phyloP scores from a whole-genome alignment of 2,888 invertebrate species.

The Caenorhabditis drosophilae region DNA sequence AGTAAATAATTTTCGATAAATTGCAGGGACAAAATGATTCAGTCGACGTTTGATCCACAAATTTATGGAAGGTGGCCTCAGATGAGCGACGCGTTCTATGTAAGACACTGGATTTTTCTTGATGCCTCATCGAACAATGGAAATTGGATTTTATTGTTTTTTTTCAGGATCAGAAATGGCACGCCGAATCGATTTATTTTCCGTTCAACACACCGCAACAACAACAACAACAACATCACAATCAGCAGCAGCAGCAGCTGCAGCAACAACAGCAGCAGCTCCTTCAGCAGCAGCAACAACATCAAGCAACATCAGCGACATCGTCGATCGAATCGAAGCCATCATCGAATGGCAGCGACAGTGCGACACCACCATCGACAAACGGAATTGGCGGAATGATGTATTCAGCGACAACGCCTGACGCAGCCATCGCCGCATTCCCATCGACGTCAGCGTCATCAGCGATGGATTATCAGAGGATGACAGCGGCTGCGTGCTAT shows the following conservation, averaged over 20 bases:
- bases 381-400: conserved; percentile 1
- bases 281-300: background rate
- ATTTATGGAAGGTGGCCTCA: conserved; percentile 29
- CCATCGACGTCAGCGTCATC: conserved; percentile 23
- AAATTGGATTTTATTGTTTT: background rate
- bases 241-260: background rate
- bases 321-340: background rate
- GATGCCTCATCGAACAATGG: too few relatives aligned
- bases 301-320: conserved; percentile 1
- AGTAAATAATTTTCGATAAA: background rate
- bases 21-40: conserved; percentile 38
- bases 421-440: conserved; percentile 12
- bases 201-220: background rate
- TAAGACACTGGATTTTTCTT: too few relatives aligned
- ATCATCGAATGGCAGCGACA: conserved; percentile 17
- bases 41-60: conserved; percentile 29
- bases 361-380: background rate
- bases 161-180: conserved; percentile 23
- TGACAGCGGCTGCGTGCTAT: conserved; percentile 20
- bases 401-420: conserved; percentile 11
- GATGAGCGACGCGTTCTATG: conserved; percentile 27
- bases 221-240: conserved; percentile 2
- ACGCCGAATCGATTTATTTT: conserved; percentile 3
- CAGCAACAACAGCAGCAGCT: background rate
- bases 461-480: conserved; percentile 23